Base-by-base conservation (phyloP, 1,140 invertebrate species). In the Trachymyrmex septentrionalis region DNA sequence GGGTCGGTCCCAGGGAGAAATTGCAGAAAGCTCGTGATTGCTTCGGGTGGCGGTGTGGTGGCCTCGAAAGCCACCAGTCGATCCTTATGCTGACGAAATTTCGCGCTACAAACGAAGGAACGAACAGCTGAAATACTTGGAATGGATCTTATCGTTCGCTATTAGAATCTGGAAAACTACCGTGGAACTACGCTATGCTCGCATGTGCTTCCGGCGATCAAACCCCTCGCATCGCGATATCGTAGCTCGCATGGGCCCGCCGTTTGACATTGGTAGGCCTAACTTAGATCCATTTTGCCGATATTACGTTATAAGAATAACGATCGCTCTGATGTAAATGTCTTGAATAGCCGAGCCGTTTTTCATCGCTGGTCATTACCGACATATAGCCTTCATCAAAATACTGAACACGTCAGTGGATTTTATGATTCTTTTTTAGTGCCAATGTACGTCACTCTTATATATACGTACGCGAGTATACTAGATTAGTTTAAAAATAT, bases 201-300 rank as follows among this genome's bases (percentile, higher is more conserved):
- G 69, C 80, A 84, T 57, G 80, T 84, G 57, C 57, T 84, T 84
- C 80, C 80, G 80, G 69, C 69, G 57, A 84, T 84, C 80, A 84
- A 75, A 38, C 55, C n/a, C 55, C n/a, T 6, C 34, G 9, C 30
- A 73, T 84, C 80, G 53, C 55, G 16, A 24, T 61, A 82, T 73
- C 55, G 12, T 9, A 55, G 21, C 27, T 82, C 30, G 55, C 34
- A 16, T n/a, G 63, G n/a, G 64, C 21, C 24, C 9, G 34, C 53
- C n/a, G 24, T 78, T 84, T 84, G 80, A 84, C 80, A 84, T 84
- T 75, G 55, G 55, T 19, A 48, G 66, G 3, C n/a, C 64, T 19
- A 44, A 59, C 19, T 61, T 50, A 84, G 80, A 84, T 84, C 55
- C n/a, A 84, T 50, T 69, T 84, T 61, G 24, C 55, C 27, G 80